These are phyloP conservation scores for Carabus problematicus DNA, from an alignment of 2,888 invertebrate species.

Conservation along the genomic window DNA sequence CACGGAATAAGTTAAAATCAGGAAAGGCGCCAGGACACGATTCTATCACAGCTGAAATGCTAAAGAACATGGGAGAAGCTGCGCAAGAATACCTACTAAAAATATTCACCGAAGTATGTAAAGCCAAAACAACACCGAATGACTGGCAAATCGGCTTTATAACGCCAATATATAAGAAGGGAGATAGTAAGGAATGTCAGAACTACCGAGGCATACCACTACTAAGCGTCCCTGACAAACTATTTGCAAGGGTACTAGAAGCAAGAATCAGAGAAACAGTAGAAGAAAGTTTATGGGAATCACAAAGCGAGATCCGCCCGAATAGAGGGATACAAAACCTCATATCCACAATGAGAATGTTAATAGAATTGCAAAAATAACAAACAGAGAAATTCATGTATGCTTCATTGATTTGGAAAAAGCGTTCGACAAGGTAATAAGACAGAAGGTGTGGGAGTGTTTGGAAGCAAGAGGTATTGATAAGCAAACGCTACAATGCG, in stretches of 20 bases:
- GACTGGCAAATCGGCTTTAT: constrained; percentile 45
- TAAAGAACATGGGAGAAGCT: no score
- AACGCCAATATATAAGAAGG: constrained; percentile 41
- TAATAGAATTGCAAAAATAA: constrained; percentile 39
- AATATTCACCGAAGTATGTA: no score
- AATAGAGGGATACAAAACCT: constrained; percentile 34
- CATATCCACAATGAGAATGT: constrained; percentile 23
- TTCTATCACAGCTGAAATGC: constrained; percentile 12
- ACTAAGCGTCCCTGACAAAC: constrained; percentile 30
- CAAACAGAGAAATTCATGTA: neutral
- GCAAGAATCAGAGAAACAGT: constrained; percentile 28
- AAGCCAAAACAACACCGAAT: no score
- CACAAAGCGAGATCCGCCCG: constrained; percentile 41
- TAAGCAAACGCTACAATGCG: constrained; percentile 4
- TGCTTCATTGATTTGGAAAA: constrained; percentile 19
- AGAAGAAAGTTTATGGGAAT: constrained; percentile 33
- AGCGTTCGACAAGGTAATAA: neutral
- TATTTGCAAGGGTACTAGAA: constrained; percentile 38
- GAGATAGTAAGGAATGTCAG: constrained; percentile 37
- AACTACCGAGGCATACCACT: constrained; percentile 41
- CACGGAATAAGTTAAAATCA: neutral
- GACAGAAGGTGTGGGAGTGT: constrained; percentile 1
- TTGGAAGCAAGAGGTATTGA: constrained; percentile 11
- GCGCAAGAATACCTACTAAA: no score
- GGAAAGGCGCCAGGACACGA: no score